phyloP scores from a whole-genome alignment of 2,888 invertebrate genomes.

The Chromoteleia sp. region DNA sequence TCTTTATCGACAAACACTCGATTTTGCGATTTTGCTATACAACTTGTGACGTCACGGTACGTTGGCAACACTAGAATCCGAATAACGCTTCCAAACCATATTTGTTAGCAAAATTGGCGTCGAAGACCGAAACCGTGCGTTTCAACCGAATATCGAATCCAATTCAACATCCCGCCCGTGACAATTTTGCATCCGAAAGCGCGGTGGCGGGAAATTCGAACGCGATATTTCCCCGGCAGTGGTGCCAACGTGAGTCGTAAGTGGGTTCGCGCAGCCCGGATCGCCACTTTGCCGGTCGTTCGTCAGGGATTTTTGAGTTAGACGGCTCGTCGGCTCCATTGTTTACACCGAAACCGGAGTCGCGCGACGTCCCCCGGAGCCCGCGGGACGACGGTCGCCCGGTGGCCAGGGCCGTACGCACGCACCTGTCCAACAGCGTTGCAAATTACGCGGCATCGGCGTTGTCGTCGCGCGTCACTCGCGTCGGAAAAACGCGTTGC shows the following conservation, averaged over 20 bases:
- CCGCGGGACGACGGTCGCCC: neutral
- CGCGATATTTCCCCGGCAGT: slow-evolving; percentile 1
- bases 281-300: slow-evolving; percentile 16
- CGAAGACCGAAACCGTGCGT: too few relatives aligned
- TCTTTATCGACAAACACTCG: too few relatives aligned
- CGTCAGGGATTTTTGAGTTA: neutral
- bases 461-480: slow-evolving; percentile 42
- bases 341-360: neutral
- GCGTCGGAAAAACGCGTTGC: slow-evolving; percentile 63
- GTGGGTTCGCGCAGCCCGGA: neutral
- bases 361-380: neutral
- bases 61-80: too few relatives aligned
- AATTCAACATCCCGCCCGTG: too few relatives aligned
- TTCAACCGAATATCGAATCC: too few relatives aligned
- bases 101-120: too few relatives aligned
- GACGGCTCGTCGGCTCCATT: neutral
- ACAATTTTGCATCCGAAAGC: too few relatives aligned
- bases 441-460: neutral
- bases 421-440: slow-evolving; percentile 26
- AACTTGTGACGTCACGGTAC: too few relatives aligned
- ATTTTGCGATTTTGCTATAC: too few relatives aligned
- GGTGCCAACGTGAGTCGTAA: slow-evolving; percentile 16
- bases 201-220: neutral
- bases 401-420: slow-evolving; percentile 15
- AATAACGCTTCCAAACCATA: too few relatives aligned